Percentiles rank a stretch among this genome's conserved stretches.
phyloP scores from a whole-genome alignment of 2,113 vertebrate species.

The Malurus elegans region DNA sequence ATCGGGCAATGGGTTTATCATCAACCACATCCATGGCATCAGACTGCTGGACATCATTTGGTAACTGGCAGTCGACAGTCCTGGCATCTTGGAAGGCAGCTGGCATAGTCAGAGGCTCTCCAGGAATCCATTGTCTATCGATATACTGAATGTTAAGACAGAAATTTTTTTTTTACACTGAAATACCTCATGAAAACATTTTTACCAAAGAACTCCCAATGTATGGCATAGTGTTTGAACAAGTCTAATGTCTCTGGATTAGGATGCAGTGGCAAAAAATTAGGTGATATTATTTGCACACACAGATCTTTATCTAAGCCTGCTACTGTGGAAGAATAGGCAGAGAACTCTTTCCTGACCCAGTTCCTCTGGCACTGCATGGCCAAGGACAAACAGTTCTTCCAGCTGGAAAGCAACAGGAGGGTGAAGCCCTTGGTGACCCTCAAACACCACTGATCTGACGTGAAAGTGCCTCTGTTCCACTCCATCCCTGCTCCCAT shows the following conservation, averaged over 20 bases:
- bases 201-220: background rate
- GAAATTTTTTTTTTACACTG: background rate
- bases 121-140: slow-evolving; percentile 74
- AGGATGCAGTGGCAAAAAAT: background rate
- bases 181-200: background rate
- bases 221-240: background rate
- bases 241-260: background rate
- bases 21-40: slow-evolving; percentile 33
- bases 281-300: background rate
- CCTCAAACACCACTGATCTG: background rate
- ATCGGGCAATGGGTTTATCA: slow-evolving; percentile 75
- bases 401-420: background rate
- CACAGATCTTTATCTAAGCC: background rate
- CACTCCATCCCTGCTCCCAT: background rate
- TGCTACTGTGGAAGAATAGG: background rate
- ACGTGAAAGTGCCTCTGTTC: accelerated
- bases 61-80: slow-evolving; percentile 81
- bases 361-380: background rate
- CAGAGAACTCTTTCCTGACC: background rate
- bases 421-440: background rate
- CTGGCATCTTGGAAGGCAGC: slow-evolving; percentile 75
- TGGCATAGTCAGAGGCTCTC: slow-evolving; percentile 65
- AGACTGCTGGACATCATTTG: slow-evolving; percentile 52
- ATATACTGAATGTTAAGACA: slow-evolving; percentile 72
- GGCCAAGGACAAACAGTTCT: background rate